Conservation (phyloP, 2,113 vertebrate species). For the Apteryx mantelli region DNA sequence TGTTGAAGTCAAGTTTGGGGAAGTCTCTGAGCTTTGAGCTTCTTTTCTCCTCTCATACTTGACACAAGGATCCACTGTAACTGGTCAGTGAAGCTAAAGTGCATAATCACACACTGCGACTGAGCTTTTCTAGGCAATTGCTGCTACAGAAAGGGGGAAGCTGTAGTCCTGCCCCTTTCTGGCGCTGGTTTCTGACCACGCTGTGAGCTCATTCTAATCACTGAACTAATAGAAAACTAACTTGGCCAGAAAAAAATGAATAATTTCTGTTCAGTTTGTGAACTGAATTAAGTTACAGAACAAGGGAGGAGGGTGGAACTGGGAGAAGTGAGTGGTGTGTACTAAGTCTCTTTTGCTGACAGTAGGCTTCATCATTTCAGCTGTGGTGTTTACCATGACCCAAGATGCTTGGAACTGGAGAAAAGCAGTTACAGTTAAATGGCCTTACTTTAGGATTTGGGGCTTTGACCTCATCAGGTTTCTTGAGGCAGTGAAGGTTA, state of each 20-base stretch:
- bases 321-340: neutral
- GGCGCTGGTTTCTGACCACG: neutral
- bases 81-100: neutral
- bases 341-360: neutral
- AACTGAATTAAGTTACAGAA: neutral
- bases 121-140: neutral
- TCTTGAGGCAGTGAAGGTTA: neutral
- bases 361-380: neutral
- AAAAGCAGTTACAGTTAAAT: neutral
- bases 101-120: neutral
- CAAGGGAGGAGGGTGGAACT: rapidly evolving
- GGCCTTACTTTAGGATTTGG: neutral
- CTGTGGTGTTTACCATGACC: neutral
- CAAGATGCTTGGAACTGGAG: neutral
- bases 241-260: neutral
- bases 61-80: neutral
- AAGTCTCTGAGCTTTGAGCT: neutral
- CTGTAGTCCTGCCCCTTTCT: neutral
- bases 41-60: neutral
- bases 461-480: neutral
- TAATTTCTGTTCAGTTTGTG: neutral
- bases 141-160: neutral
- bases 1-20: neutral
- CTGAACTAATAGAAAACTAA: neutral
- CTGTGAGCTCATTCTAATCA: neutral